A percentile compares a stretch with the other conserved stretches of the same genome.
phyloP scores from a whole-genome alignment of 2,113 vertebrate genomes.

The Bos indicus region DNA sequence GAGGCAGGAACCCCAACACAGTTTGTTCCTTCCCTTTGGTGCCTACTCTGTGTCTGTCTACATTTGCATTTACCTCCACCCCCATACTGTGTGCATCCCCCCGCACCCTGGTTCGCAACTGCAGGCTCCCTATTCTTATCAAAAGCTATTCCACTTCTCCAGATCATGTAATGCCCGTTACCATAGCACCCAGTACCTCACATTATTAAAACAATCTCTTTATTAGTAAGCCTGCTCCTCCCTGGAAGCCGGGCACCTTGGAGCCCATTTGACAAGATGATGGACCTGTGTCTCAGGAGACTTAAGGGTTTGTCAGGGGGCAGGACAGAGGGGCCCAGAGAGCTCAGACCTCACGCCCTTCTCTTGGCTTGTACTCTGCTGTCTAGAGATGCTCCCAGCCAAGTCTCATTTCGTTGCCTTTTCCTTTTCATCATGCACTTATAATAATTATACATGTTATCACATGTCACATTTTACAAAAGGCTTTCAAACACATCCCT shows the following conservation, averaged over 20 bases:
- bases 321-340: background rate
- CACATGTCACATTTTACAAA: background rate
- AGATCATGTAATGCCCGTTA: slow-evolving; percentile 69
- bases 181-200: slow-evolving; percentile 61
- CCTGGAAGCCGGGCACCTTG: background rate
- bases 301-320: background rate
- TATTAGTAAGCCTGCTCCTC: slow-evolving; percentile 57
- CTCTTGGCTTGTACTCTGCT: background rate
- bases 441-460: background rate
- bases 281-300: background rate
- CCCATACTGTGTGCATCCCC: background rate
- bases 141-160: slow-evolving; percentile 43
- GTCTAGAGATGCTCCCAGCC: background rate
- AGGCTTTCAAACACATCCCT: background rate
- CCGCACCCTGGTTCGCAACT: background rate
- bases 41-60: background rate
- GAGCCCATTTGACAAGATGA: slow-evolving; percentile 29
- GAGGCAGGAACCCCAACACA: background rate
- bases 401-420: background rate
- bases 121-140: slow-evolving; percentile 52
- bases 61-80: background rate
- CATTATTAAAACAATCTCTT: slow-evolving; percentile 67
- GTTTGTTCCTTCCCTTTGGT: background rate
- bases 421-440: background rate
- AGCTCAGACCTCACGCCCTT: background rate